Evolutionary conservation across 2,113 vertebrate genomes (phyloP).

Genomic region (Andinoacara biseriatus): DNA sequence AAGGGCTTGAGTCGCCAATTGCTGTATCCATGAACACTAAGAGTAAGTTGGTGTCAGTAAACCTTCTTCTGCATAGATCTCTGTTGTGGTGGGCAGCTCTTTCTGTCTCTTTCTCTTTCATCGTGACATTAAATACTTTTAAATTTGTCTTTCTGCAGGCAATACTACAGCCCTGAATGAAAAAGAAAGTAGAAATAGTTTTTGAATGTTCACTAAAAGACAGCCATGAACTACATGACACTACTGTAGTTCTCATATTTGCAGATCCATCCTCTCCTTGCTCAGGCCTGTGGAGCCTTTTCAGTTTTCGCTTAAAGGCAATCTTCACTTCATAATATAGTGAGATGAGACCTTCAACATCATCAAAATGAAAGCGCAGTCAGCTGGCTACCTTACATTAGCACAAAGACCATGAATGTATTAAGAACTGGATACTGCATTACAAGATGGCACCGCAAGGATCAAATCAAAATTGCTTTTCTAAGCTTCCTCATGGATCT

Average conservation of each 20-base stretch:
- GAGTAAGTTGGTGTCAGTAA: conserved; percentile 68
- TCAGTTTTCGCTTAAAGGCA: neutral
- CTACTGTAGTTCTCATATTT: neutral
- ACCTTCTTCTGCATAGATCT: neutral
- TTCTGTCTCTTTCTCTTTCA: no score
- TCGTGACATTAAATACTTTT: neutral
- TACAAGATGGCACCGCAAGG: neutral
- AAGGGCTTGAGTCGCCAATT: conserved; percentile 81
- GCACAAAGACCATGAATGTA: neutral
- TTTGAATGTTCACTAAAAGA: neutral
- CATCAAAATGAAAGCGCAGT: conserved; percentile 5
- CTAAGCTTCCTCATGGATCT: neutral
- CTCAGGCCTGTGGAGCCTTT: neutral
- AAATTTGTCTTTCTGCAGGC: neutral
- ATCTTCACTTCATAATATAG: neutral
- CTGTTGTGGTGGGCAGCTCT: neutral
- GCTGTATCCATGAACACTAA: conserved; percentile 85
- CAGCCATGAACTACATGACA: neutral
- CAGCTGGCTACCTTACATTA: neutral
- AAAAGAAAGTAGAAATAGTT: neutral
- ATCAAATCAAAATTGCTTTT: conserved; percentile 5
- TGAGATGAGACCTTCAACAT: neutral
- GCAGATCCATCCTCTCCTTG: neutral
- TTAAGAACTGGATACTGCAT: neutral
- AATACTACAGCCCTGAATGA: neutral